These are phyloP conservation scores for Apaloderma vittatum DNA, from an alignment of 2,113 vertebrate species.

Conservation along the genomic window DNA sequence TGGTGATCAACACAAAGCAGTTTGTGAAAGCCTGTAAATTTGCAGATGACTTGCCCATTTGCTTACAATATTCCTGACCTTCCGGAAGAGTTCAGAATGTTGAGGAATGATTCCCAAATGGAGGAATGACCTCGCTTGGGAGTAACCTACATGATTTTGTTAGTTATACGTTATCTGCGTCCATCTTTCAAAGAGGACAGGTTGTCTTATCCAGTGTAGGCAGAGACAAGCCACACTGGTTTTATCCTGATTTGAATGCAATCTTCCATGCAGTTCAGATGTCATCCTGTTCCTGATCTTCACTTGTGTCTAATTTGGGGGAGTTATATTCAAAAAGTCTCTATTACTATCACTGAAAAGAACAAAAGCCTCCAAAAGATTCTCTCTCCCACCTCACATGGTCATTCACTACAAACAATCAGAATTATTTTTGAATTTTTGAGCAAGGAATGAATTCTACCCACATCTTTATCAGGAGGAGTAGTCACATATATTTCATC, in stretches of 20 bases:
- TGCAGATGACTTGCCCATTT: background rate
- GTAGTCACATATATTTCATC: background rate
- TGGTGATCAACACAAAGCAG: background rate
- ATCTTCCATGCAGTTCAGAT: background rate
- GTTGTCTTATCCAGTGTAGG: background rate
- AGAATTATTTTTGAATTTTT: background rate
- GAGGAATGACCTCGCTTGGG: background rate
- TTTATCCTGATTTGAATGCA: background rate
- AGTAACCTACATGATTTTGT: background rate
- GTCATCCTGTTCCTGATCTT: background rate
- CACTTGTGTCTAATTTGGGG: background rate
- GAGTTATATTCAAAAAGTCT: background rate
- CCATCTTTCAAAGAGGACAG: background rate
- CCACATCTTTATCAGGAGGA: background rate
- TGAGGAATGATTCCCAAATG: background rate
- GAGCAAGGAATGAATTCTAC: background rate
- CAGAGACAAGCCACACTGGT: background rate
- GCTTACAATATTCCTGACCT: background rate
- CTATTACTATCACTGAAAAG: background rate
- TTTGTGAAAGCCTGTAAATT: background rate
- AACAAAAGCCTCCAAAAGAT: background rate
- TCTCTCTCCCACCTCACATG: background rate
- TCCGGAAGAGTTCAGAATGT: background rate
- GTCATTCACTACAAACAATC: background rate
- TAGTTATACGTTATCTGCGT: background rate